Percentiles rank a stretch among this genome's conserved stretches.
These are phyloP conservation scores for Chrysocyon brachyurus DNA, from an alignment of 2,797 vertebrate genomes.

Conservation along the genomic window DNA sequence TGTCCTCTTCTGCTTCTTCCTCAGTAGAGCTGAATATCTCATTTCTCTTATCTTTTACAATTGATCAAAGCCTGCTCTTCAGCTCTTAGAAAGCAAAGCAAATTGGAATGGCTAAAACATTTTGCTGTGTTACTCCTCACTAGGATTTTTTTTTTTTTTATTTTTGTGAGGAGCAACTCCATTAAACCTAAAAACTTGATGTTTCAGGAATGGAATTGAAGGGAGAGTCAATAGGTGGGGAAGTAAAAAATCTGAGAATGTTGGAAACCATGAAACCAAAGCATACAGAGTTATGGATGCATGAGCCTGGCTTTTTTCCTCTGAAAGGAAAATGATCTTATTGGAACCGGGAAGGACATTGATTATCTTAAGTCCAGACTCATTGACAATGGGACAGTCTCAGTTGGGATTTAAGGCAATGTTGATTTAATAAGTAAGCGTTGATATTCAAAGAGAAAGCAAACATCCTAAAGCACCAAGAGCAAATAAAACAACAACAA, in stretches of 20 bases:
- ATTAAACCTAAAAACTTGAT: constrained; percentile 28
- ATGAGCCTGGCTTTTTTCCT: background rate
- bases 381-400: background rate
- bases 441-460: constrained; percentile 1
- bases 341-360: background rate
- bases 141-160: background rate
- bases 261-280: background rate
- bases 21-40: background rate
- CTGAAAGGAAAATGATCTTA: background rate
- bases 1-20: background rate
- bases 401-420: background rate
- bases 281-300: background rate
- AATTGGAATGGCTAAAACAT: background rate
- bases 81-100: background rate
- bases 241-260: background rate
- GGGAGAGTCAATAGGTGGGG: background rate
- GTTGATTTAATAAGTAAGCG: background rate
- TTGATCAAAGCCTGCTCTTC: background rate
- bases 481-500: background rate
- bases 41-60: background rate
- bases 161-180: background rate
- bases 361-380: background rate
- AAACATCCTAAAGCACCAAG: background rate
- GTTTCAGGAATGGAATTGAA: background rate
- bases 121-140: background rate